Base-by-base conservation (phyloP, 1,140 invertebrate species). In the Drosophila lacteicornis region DNA sequence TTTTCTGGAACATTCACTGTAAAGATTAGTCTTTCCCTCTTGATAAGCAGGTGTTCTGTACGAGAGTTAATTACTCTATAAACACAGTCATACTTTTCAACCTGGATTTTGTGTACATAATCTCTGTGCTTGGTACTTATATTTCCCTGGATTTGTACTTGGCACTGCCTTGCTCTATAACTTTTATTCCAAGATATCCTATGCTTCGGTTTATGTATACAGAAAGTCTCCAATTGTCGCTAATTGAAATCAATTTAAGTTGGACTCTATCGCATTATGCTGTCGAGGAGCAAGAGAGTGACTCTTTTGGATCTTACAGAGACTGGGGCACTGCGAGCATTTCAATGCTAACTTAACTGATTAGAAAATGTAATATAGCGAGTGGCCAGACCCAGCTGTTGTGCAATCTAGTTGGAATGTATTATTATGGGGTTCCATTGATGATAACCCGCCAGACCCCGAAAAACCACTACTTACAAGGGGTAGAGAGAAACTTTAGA, bases 161-260 rank as follows among this genome's bases (percentile, higher is more conserved):
- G 53, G 53, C n/a, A 56, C 53, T 40, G 53, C 36, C 53, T 33
- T 27, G 4, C 30, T 27, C 11, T 38, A 22, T 15, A 45, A 36
- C 42, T 62, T 51, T 43, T 25, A 53, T 69, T 38, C 33, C 33
- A 66, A 69, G 66, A 66, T 69, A 66, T 53, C 47, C 33, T 69
- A 65, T 51, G 60, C 36, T 6, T 46, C 22, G 30, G 2, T n/a
- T 7, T 42, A 42, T 33, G 17, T 22, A 69, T 49, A 51, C 46
- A 43, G 47, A 49, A 67, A 27, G 42, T 27, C 74, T 69, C 17
- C 46, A 75, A 73, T 79, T 82, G 65, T 30, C 27, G 50, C 66
- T 82, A 87, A 87, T 87, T 87, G 81, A 88, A 90, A 75, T 81
- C 84, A 90, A 88, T 88, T 90, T 88, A 88, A 80, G 71, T 70